Evolutionary conservation across 2,888 invertebrate genomes (phyloP), one percentile per base, ranked within the genome.

Genomic region (Drosophila demipolita): DNA sequence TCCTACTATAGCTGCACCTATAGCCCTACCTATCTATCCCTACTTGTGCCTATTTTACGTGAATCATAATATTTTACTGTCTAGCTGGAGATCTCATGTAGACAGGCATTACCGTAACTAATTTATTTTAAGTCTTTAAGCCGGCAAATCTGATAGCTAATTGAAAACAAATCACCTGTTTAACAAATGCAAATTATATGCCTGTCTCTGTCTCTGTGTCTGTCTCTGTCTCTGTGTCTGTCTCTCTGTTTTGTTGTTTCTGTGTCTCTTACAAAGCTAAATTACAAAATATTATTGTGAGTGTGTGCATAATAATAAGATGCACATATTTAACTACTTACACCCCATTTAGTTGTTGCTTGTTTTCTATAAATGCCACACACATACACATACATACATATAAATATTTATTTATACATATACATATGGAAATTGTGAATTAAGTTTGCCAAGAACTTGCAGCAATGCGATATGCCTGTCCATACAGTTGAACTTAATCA

Each of bases 311-410:
- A 57, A 57, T 40, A 57, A 29, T 15, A 15, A 15, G 20, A 15
- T 15, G n/a, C 57, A 49, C 23, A 57, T 67, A 49, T 38, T 40
- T 33, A 45, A 45, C 20, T n/a, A 15, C 40, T 49, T 11, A 32
- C 35, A 32, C 52, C 55, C 53, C 62, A 68, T 62, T 78, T 62
- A 65, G 73, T 65, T 58, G 0, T 29, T 62, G 50, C 35, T 53
- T 57, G 64, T 48, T 45, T 23, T 55, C 53, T 62, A 53, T 65
- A 78, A 78, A 71, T 79, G 80, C 53, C 8, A 29, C 5, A 38
- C 3, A 45, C 20, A 60, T 36, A 35, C 53, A 36, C 20, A 57
- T 17, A 61, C 48, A 55, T 48, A 55, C 20, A 57, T 29, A 29
- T 29, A 29, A 29, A 29, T 29, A 29, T 29, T 5, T 29, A 29